These are phyloP conservation scores for Colinus virginianus DNA, from an alignment of 2,113 vertebrate genomes.

Conservation along the genomic window DNA sequence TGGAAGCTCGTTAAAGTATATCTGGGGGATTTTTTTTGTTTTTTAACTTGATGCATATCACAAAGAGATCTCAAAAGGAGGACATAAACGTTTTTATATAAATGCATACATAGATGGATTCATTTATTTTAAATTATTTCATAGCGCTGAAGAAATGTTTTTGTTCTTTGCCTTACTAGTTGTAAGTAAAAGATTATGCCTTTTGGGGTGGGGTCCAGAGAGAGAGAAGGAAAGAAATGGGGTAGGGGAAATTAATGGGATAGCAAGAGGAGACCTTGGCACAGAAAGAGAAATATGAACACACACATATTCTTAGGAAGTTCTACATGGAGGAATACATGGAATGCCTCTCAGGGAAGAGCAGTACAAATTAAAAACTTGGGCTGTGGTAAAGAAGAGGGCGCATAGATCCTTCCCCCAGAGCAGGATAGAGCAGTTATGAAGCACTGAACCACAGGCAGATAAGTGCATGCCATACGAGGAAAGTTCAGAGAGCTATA, in stretches of 20 bases:
- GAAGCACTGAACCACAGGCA: neutral
- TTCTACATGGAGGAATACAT: neutral
- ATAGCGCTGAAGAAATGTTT: neutral
- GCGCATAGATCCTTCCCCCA: neutral
- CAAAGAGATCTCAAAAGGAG: neutral
- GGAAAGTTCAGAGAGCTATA: neutral
- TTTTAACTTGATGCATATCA: constrained; percentile 2
- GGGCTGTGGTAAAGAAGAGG: neutral
- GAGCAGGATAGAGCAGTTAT: neutral
- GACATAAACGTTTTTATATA: neutral
- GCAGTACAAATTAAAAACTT: neutral
- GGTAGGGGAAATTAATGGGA: neutral
- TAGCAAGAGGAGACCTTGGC: neutral
- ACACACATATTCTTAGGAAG: neutral
- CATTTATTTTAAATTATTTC: neutral
- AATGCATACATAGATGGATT: neutral
- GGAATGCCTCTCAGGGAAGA: neutral
- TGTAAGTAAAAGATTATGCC: neutral
- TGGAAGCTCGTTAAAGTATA: neutral
- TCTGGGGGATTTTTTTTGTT: neutral
- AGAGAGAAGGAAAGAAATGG: neutral
- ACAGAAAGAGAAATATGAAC: neutral
- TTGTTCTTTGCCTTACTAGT: neutral
- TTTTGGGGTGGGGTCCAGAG: neutral
- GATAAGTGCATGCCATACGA: neutral